Percentiles rank a stretch among this genome's conserved stretches.
Conservation (phyloP, 2,888 invertebrate species). For the Charanyca ferruginea region DNA sequence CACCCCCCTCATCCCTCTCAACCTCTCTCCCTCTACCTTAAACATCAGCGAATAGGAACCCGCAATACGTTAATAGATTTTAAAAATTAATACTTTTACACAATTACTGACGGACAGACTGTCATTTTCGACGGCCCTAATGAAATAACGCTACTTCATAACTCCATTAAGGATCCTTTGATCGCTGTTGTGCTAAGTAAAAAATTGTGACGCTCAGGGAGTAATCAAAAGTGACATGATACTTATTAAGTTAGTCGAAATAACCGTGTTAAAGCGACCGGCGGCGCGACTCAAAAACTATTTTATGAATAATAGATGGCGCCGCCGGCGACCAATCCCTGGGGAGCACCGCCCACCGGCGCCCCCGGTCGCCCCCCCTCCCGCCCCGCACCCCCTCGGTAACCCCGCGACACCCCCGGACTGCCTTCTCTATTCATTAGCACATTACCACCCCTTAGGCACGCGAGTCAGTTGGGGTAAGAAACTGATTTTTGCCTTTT, state of each 20-base stretch:
- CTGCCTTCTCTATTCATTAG: conserved; percentile 89
- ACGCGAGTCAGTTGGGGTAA: conserved; percentile 80
- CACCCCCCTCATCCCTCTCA: conserved; percentile 41
- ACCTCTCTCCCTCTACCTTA: conserved; percentile 44
- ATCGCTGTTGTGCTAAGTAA: conserved; percentile 78
- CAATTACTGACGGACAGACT: conserved; percentile 79
- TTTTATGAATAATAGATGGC: conserved; percentile 91
- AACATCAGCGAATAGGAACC: conserved; percentile 46
- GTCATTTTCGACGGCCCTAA: conserved; percentile 81
- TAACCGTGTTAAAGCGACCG: conserved; percentile 88
- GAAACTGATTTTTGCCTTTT: conserved; percentile 85
- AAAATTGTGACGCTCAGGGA: conserved; percentile 78
- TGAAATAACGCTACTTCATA: conserved; percentile 78
- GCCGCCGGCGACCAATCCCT: conserved; percentile 88
- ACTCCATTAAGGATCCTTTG: conserved; percentile 82
- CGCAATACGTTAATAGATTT: conserved; percentile 87
- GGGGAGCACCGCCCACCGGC: conserved; percentile 85
- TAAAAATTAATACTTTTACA: conserved; percentile 87
- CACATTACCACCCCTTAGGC: conserved; percentile 88
- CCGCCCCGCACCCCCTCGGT: conserved; percentile 63
- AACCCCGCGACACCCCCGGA: conserved; percentile 70
- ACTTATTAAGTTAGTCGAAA: conserved; percentile 87
- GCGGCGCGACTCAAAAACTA: conserved; percentile 91
- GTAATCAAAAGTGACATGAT: conserved; percentile 91
- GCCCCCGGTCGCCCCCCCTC: conserved; percentile 65